These are phyloP conservation scores for Lepidurus arcticus DNA, from an alignment of 1,140 invertebrate genomes.

Conservation along the genomic window DNA sequence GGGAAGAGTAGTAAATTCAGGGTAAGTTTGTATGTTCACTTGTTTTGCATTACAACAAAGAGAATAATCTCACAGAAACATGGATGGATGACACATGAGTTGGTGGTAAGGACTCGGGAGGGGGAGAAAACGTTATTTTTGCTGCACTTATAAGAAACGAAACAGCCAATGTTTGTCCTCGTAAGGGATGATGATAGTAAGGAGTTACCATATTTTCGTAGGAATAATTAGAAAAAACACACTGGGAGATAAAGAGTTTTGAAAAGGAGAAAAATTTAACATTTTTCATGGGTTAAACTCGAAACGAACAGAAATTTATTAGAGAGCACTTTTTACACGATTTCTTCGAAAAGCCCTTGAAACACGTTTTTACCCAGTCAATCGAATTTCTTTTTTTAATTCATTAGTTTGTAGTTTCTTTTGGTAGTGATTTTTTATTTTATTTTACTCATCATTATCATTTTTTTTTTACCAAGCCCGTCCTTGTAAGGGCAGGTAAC, in stretches of 20 bases:
- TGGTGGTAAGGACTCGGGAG: not conserved
- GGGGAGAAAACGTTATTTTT: not conserved
- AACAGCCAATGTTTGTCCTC: not conserved
- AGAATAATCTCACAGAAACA: not conserved
- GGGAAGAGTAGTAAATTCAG: not conserved
- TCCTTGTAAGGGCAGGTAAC: slow-evolving; percentile 8
- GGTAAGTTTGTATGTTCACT: not conserved
- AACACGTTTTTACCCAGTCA: too few relatives aligned
- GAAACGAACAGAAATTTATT: too few relatives aligned
- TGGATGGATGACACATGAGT: not conserved
- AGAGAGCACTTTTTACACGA: too few relatives aligned
- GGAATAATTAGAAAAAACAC: too few relatives aligned
- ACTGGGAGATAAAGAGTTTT: too few relatives aligned
- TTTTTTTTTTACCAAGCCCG: slow-evolving; percentile 1
- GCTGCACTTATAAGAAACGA: not conserved
- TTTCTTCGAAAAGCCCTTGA: too few relatives aligned
- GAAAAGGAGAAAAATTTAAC: too few relatives aligned
- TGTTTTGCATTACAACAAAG: not conserved
- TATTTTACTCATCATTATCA: not conserved
- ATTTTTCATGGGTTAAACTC: too few relatives aligned
- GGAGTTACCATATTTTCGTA: too few relatives aligned
- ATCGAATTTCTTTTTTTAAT: not conserved
- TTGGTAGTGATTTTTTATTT: not conserved
- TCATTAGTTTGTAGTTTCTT: not conserved
- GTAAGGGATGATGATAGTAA: not conserved